Conservation (phyloP, 1,140 invertebrate species). For the Zelostemma sp. region DNA sequence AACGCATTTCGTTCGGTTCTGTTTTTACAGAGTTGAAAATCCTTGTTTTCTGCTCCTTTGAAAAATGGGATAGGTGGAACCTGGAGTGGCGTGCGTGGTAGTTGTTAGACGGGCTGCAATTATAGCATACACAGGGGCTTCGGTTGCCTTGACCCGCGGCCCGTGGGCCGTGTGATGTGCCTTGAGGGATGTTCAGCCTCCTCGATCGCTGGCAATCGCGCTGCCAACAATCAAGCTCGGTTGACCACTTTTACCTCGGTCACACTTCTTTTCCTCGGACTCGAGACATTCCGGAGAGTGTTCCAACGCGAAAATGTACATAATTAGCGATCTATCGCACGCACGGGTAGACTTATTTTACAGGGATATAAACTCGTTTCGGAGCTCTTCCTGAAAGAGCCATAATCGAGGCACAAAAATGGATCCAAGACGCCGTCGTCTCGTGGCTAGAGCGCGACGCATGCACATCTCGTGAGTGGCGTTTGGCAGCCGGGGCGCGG, state of each 20-base stretch:
- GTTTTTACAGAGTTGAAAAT: too few species aligned
- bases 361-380: slow-evolving; percentile 49
- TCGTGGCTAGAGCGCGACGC: slow-evolving; percentile 39
- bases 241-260: slow-evolving; percentile 48
- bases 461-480: slow-evolving; percentile 48
- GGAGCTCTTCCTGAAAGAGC: slow-evolving; percentile 47
- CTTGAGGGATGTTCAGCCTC: slow-evolving; percentile 51
- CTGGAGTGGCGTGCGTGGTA: slow-evolving; percentile 32
- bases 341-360: too few species aligned
- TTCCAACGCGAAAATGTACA: too few species aligned
- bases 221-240: slow-evolving; percentile 52
- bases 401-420: slow-evolving; percentile 50
- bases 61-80: slow-evolving; percentile 5
- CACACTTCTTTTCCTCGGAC: slow-evolving; percentile 47
- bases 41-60: too few species aligned
- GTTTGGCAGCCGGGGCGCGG: slow-evolving; percentile 32
- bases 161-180: slow-evolving; percentile 56
- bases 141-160: slow-evolving; percentile 63
- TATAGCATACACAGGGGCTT: slow-evolving; percentile 30
- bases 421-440: too few species aligned
- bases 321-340: too few species aligned
- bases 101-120: slow-evolving; percentile 43
- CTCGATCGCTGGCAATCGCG: slow-evolving; percentile 43
- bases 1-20: too few species aligned
- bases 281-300: too few species aligned